phyloP scores from a whole-genome alignment of 2,888 invertebrate species.

The Dermolepida albohirtum region DNA sequence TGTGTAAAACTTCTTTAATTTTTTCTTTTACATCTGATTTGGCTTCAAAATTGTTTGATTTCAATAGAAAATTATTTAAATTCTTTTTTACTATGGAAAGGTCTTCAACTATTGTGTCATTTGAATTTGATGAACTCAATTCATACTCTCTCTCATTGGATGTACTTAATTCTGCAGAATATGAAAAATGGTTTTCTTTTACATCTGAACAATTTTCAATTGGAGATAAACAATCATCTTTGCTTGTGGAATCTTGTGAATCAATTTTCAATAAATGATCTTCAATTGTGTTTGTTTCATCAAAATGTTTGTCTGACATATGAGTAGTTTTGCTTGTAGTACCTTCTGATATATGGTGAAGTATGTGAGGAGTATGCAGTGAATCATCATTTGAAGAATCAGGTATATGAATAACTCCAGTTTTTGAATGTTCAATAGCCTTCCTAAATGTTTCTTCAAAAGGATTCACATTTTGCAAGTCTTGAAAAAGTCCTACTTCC shows the following conservation, averaged over 20 bases:
- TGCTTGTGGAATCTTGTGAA: constrained; percentile 29
- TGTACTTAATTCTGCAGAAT: constrained; percentile 27
- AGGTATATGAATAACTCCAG: constrained; percentile 60
- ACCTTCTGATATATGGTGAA: constrained; percentile 66
- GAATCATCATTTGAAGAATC: constrained; percentile 72
- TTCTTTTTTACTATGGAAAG: constrained; percentile 25
- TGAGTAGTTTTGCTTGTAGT: constrained; percentile 29
- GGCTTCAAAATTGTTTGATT: constrained; percentile 11
- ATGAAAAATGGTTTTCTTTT: constrained; percentile 11
- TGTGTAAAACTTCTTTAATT: constrained; percentile 47
- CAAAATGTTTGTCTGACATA: constrained; percentile 12
- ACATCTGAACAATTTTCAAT: constrained; percentile 8
- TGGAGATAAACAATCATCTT: constrained; percentile 27
- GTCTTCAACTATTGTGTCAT: constrained; percentile 34
- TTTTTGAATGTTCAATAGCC: constrained; percentile 79
- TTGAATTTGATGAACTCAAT: constrained; percentile 37
- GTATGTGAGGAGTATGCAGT: constrained; percentile 86
- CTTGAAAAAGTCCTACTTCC: constrained; percentile 93
- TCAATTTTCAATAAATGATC: constrained; percentile 41
- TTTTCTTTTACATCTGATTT: constrained; percentile 47
- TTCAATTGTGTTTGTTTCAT: constrained; percentile 35
- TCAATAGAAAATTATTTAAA: constrained; percentile 20
- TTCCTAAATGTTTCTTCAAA: constrained; percentile 95
- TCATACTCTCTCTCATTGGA: constrained; percentile 35
- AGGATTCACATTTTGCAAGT: constrained; percentile 90